Conservation (phyloP, 92 coral and sea anemone species). For the Montipora capitata region DNA sequence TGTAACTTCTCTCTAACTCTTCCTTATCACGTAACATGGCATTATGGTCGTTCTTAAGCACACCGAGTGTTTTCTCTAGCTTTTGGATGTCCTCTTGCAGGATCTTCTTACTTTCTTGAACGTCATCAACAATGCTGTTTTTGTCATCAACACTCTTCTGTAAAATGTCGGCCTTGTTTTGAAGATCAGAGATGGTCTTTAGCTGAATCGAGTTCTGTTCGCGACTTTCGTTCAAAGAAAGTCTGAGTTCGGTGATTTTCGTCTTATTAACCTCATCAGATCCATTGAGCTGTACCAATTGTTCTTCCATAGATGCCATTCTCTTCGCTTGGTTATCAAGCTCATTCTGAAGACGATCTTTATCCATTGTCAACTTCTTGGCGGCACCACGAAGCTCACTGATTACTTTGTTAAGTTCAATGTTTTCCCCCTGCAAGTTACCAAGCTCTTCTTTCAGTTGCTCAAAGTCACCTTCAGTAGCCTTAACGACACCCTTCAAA, state of each 20-base stretch:
- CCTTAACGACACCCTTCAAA: conserved; percentile 72
- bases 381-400: conserved; percentile 74
- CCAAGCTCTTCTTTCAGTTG: conserved; percentile 82
- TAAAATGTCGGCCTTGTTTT: conserved; percentile 72
- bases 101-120: conserved; percentile 60
- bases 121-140: conserved; percentile 69
- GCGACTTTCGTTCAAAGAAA: conserved; percentile 74
- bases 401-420: conserved; percentile 78
- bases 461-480: conserved; percentile 81
- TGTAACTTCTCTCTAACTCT: conserved; percentile 74
- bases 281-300: conserved; percentile 69
- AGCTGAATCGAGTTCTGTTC: conserved; percentile 76
- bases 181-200: conserved; percentile 76
- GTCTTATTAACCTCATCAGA: conserved; percentile 79
- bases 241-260: conserved; percentile 86
- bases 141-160: conserved; percentile 72
- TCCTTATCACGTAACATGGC: conserved; percentile 67
- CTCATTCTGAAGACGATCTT: conserved; percentile 85
- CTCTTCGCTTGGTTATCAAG: conserved; percentile 80
- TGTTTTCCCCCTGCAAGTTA: conserved; percentile 84
- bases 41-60: conserved; percentile 73
- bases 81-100: conserved; percentile 71
- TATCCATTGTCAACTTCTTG: conserved; percentile 73
- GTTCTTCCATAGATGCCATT: conserved; percentile 82
- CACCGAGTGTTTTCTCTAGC: conserved; percentile 75